Conservation (phyloP, 1,140 invertebrate species). For the Eurosta solidaginis region DNA sequence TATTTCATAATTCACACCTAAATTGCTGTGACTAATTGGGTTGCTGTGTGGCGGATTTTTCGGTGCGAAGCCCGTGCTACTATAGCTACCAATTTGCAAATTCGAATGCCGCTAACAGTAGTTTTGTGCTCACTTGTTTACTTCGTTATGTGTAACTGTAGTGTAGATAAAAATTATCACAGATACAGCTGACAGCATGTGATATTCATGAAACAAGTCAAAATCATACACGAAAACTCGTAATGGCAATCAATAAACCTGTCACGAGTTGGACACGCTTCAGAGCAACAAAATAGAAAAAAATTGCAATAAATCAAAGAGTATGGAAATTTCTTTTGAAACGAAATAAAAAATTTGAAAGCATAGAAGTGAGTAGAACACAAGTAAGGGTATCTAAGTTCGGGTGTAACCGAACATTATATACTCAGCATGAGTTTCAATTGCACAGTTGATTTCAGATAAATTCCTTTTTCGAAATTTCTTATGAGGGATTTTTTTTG, state of each 20-base stretch:
- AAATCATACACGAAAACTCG: neutral
- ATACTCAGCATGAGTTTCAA: too few relatives aligned
- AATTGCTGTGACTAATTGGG: neutral
- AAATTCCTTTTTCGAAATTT: too few relatives aligned
- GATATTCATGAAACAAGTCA: neutral
- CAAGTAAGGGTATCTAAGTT: too few relatives aligned
- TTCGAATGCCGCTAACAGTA: neutral
- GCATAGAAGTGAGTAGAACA: neutral
- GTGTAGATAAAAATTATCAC: too few relatives aligned
- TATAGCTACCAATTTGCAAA: neutral
- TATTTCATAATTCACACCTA: too few relatives aligned
- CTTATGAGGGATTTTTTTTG: too few relatives aligned
- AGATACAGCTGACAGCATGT: too few relatives aligned
- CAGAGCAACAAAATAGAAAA: neutral
- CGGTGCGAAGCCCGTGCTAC: neutral
- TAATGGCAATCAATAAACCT: neutral
- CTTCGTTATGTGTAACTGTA: too few relatives aligned
- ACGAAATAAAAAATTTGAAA: neutral
- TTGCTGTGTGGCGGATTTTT: neutral
- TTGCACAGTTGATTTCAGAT: too few relatives aligned
- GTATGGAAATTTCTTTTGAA: neutral
- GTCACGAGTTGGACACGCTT: constrained; percentile 16
- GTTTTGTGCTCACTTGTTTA: too few relatives aligned
- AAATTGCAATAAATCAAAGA: neutral
- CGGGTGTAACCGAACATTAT: too few relatives aligned